Base-by-base conservation (phyloP, 2,888 invertebrate species). In the Drosophila quinaria region DNA sequence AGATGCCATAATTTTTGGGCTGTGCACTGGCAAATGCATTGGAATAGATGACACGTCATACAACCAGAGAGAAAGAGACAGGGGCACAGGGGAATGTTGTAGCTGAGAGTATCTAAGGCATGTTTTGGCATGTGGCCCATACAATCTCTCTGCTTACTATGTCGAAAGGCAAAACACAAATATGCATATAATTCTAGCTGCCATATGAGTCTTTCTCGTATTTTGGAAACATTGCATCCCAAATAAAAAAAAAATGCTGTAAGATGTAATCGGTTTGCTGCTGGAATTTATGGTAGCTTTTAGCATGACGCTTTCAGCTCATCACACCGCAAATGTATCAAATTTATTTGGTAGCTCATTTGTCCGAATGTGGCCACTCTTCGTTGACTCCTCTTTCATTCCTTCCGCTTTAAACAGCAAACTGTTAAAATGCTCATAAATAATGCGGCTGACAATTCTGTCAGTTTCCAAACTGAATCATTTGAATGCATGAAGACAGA, bases 121-220 rank as follows among this genome's bases (percentile, higher is more conserved):
- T 65, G 51, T 77, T 74, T 77, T 88, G 84, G 87, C 89, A 78
- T 74, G 50, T 58, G 56, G 83, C 83, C 89, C 85, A 78, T 55
- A 63, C 42, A 58, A 46, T 62, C 56, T 49, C 59, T 39, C 44
- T 64, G 55, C 63, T 71, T 77, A 67, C 62, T 63, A 56, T 64
- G 56, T 63, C 58, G 39, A 74, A 83, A 62, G 56, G 29, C 62
- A 46, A 50, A 35, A 67, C 73, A 55, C 62, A 67, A 58, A 66
- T 70, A 81, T 78, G 73, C 79, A 87, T 84, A 78, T 11, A 69
- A 77, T 69, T 69, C 51, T 64, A 59, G 59, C 56, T 73, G 65
- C 42, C 68, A 61, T 70, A 78, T 33, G 62, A 52, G 50, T 47
- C 54, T 70, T 8, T 29, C 49, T 56, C 54, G 72, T 55, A 74